phyloP scores from a whole-genome alignment of 2,113 vertebrate species.

The Leptosomus discolor region DNA sequence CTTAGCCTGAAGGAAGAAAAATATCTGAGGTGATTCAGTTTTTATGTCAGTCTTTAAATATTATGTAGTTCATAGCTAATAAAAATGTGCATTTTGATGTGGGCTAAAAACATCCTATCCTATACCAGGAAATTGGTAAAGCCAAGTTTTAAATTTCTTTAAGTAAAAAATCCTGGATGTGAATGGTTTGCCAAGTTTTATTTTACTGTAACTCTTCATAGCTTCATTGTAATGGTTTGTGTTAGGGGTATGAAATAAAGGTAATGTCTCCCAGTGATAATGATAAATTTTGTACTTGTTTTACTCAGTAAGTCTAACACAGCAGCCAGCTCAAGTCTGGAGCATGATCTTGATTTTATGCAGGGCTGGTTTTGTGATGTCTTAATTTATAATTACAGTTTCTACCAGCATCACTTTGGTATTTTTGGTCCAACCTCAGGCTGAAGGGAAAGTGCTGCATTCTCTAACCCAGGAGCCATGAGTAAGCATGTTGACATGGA shows the following conservation, averaged over 20 bases:
- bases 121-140: neutral
- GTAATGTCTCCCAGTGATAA: neutral
- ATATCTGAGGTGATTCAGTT: neutral
- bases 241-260: neutral
- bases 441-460: slow-evolving; percentile 25
- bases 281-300: neutral
- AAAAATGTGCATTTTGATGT: neutral
- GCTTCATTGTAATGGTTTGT: neutral
- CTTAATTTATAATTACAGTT: slow-evolving; percentile 3
- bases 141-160: neutral
- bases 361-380: neutral
- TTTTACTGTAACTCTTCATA: neutral
- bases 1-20: slow-evolving; percentile 33
- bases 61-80: neutral
- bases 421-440: neutral
- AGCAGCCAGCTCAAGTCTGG: neutral
- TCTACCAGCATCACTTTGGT: neutral
- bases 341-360: neutral
- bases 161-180: neutral
- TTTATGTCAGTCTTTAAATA: neutral
- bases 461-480: neutral
- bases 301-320: neutral
- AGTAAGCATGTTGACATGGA: slow-evolving; percentile 4
- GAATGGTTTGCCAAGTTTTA: neutral
- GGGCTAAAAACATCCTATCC: neutral